Evolutionary conservation across 1,140 invertebrate species (phyloP), one percentile per base, ranked within the genome.

Genomic region (Zeugodacus cucurbitae): DNA sequence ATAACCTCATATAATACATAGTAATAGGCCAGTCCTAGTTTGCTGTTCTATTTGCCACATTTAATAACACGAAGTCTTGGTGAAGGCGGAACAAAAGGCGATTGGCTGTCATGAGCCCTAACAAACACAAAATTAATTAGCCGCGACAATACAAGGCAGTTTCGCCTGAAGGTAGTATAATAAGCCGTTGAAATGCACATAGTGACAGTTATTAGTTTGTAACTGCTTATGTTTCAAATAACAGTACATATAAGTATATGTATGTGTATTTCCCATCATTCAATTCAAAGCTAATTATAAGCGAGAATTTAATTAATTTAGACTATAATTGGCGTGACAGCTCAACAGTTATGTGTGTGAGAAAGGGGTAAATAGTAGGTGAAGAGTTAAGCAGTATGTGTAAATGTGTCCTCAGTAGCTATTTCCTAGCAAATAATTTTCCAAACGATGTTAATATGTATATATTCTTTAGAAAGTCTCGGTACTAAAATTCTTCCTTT

Each of bases 291-390:
- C 67, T 41, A 34, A 74, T 74, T 74, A 14, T 74, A 74, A 22
- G 67, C 20, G 67, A 22, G 34, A 74, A 74, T 74, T 74, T 74
- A 74, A 74, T 74, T 74, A 34, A 74, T 74, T 74, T 74, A n/a
- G 37, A 34, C 67, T 41, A 5, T 74, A 74, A 74, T 74, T 74
- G 67, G 7, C 8, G 20, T 37, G 34, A 74, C 67, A 37, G 67
- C 34, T n/a, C 14, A 22, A n/a, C 20, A 37, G 34, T 32, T 67
- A 32, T 32, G 10, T 22, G 20, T 37, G 6, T 4, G 67, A 41
- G 20, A 14, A 14, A 32, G 64, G 14, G 10, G 64, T 67, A 3
- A 32, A 14, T 17, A 34, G n/a, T n/a, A n/a, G n/a, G n/a, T n/a
- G n/a, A n/a, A n/a, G n/a, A n/a, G n/a, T n/a, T n/a, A n/a, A n/a